phyloP scores from a whole-genome alignment of 2,888 invertebrate genomes.

The Diabrotica balteata region DNA sequence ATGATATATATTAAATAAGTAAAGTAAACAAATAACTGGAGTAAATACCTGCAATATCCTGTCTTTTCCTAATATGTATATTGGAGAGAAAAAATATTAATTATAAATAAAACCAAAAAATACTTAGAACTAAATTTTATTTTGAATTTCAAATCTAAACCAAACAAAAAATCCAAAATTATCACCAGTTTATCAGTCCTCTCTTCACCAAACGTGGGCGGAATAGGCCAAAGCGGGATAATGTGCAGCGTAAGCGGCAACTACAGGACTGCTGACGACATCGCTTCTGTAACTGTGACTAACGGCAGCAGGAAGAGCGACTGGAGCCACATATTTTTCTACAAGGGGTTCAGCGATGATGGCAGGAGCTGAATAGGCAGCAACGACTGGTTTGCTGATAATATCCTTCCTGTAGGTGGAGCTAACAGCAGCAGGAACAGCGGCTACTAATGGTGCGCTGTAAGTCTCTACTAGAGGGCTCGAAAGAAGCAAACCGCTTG shows the following conservation, averaged over 20 bases:
- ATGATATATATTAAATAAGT: too few species aligned
- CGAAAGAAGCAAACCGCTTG: constrained; percentile 27
- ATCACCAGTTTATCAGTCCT: constrained; percentile 32
- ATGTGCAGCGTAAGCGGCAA: constrained; percentile 15
- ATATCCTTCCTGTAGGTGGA: constrained; percentile 43
- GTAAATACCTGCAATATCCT: too few species aligned
- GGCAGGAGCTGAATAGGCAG: constrained; percentile 34
- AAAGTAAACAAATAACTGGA: too few species aligned
- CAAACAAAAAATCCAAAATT: too few species aligned
- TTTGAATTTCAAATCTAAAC: too few species aligned
- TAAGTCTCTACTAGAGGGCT: constrained; percentile 17
- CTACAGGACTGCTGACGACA: constrained; percentile 40
- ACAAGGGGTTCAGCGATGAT: constrained; percentile 14
- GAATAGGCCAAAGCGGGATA: constrained; percentile 8
- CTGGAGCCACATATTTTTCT: neutral
- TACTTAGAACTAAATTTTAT: too few species aligned
- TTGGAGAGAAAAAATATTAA: too few species aligned
- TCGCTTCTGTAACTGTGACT: constrained; percentile 43
- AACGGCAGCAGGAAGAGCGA: constrained; percentile 28
- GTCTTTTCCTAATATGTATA: too few species aligned
- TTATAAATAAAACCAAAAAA: too few species aligned
- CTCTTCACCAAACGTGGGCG: constrained; percentile 41
- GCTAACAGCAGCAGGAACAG: constrained; percentile 28
- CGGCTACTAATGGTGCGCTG: constrained; percentile 31
- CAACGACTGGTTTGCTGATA: constrained; percentile 41